Conservation (phyloP, 2,113 vertebrate genomes). For the Serinus canaria region DNA sequence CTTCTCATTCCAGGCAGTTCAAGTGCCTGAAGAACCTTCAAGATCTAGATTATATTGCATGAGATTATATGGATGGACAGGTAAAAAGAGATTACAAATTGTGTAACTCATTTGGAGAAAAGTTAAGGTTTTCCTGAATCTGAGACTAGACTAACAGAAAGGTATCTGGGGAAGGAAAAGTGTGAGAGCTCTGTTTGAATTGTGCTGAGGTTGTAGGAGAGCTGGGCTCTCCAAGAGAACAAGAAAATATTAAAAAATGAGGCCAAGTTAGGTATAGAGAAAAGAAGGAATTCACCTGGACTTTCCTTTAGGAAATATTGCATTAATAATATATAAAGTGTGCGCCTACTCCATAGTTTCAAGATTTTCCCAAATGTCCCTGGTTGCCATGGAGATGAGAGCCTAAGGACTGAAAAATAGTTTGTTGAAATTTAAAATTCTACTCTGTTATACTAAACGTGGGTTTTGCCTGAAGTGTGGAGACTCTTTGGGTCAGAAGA, state of each 20-base stretch:
- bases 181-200: background rate
- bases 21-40: background rate
- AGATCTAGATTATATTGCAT: background rate
- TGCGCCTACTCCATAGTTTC: background rate
- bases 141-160: background rate
- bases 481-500: background rate
- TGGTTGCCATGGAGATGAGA: conserved; percentile 32
- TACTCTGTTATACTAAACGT: background rate
- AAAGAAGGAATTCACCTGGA: background rate
- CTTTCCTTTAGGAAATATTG: background rate
- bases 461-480: background rate
- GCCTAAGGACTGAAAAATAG: background rate
- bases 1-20: background rate
- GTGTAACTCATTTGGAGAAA: background rate
- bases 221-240: background rate
- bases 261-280: background rate
- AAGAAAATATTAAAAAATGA: background rate
- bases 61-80: background rate
- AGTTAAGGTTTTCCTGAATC: background rate
- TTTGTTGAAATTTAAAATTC: conserved; percentile 38
- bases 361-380: conserved; percentile 11
- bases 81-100: background rate
- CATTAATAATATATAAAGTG: conserved; percentile 27
- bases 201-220: background rate
- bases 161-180: background rate